A percentile compares a stretch with the other conserved stretches of the same genome.
These are phyloP conservation scores for Solen grandis DNA, from an alignment of 1,140 invertebrate genomes.

Conservation along the genomic window DNA sequence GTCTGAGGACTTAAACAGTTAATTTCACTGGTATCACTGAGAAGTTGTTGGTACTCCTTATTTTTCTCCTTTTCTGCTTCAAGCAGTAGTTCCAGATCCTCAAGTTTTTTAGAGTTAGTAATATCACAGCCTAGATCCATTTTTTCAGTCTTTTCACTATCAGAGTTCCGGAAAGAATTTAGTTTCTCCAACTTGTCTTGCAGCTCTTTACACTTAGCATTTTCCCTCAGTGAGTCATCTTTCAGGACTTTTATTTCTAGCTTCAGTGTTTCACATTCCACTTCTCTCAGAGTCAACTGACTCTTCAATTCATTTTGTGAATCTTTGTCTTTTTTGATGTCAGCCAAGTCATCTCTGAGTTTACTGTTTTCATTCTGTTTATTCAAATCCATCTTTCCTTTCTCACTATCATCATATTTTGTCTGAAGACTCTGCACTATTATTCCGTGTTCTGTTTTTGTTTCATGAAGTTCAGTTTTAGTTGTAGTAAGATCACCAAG, in stretches of 20 bases:
- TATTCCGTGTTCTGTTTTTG: constrained; percentile 8
- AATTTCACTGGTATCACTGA: constrained; percentile 25
- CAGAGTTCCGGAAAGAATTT: not conserved
- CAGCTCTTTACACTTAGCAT: not conserved
- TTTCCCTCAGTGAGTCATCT: not conserved
- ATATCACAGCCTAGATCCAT: constrained; percentile 11
- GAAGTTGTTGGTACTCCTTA: constrained; percentile 18
- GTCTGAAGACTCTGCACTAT: no score
- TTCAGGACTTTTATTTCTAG: constrained; percentile 30
- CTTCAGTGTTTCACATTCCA: constrained; percentile 21
- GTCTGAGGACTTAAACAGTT: constrained; percentile 26
- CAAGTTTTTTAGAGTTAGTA: constrained; percentile 3
- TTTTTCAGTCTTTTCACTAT: not conserved
- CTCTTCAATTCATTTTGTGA: constrained; percentile 22
- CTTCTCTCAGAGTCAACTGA: constrained; percentile 18
- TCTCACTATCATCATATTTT: no score
- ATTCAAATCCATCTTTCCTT: not conserved
- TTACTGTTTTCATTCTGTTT: constrained; percentile 15
- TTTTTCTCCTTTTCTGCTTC: constrained; percentile 24
- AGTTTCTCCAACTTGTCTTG: constrained; percentile 4
- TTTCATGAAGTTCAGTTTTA: constrained; percentile 17
- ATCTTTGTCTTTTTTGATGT: constrained; percentile 21
- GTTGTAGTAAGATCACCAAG: no score
- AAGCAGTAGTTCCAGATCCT: constrained; percentile 4
- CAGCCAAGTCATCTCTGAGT: constrained; percentile 2